Evolutionary conservation across 2,113 vertebrate genomes (phyloP), one percentile per base, ranked within the genome.

Genomic region (Gyps fulvus): DNA sequence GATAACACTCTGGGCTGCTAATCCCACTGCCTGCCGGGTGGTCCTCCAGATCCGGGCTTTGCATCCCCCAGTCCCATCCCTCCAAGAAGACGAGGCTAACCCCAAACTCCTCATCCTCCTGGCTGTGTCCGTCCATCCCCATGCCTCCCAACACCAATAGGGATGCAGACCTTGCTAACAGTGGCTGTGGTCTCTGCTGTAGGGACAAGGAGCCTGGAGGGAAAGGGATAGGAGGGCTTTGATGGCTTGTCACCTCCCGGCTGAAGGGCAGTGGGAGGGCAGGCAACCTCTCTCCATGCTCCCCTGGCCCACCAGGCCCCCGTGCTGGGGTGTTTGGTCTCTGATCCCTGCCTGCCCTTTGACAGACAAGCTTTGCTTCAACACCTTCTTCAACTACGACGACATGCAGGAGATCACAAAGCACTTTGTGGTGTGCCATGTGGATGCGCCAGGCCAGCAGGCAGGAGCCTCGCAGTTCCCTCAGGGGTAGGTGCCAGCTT

Each of bases 381-480:
- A 99, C 96, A 95, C 98, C 20, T 99, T 99, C 98, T 99, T 99
- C 98, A 99, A 99, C 95, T 99, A 99, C 0, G 99, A 99, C 94
- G 99, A 99, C 95, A 99, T 99, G 99, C 99, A 99, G 98, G 99
- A 99, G 98, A 99, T 99, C 97, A 99, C 99, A 10, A 99, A 99
- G 96, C 99, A 99, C 97, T 99, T 99, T 49, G 99, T 99, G 93
- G 99, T 99, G 72, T 99, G 99, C 94, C 99, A 99, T 0, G 98
- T 99, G 16, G 99, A 99, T 0, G 99, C 99, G 1, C 99, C 99
- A 0, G 99, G 99, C 9, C 99, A 99, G 96, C 98, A 98, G 97
- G 92, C 98, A 13, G 99, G 99, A 95, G 99, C 99, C 4, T 98
- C 99, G 0, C 99, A 99, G 98, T 98, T 99, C 88, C 99, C 99